A percentile compares a stretch with the other conserved stretches of the same genome.
Evolutionary conservation across 2,113 vertebrate genomes (phyloP).

Genomic region (Cinclus cinclus): DNA sequence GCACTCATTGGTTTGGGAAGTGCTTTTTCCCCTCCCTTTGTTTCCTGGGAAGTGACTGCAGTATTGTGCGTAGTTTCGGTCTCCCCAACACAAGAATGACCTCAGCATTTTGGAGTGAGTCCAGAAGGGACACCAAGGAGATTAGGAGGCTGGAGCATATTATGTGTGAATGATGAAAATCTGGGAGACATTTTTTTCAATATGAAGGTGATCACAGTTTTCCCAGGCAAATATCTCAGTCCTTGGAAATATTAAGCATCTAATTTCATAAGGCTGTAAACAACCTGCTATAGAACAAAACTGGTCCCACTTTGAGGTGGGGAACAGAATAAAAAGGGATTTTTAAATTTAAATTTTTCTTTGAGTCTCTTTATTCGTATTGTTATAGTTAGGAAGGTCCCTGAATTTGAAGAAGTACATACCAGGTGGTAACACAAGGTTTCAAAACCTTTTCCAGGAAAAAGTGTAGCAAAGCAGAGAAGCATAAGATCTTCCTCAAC

Average conservation of each 20-base stretch:
- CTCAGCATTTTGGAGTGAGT: background rate
- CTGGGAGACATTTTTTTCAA: background rate
- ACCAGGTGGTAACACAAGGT: background rate
- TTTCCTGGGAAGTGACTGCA: background rate
- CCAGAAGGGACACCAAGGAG: background rate
- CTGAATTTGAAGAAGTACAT: background rate
- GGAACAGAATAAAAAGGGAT: background rate
- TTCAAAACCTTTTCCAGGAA: background rate
- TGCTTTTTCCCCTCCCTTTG: background rate
- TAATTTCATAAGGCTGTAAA: background rate
- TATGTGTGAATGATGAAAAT: background rate
- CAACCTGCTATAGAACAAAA: background rate
- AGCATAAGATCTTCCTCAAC: background rate
- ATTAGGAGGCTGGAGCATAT: background rate
- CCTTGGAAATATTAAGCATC: background rate
- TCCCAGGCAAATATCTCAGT: background rate
- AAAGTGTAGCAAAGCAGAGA: background rate
- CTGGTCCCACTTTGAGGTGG: background rate
- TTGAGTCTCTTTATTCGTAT: background rate
- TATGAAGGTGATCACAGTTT: background rate
- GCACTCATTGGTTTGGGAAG: background rate
- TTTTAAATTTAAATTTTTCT: background rate
- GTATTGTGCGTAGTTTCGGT: background rate
- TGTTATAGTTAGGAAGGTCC: background rate
- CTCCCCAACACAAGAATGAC: background rate